A percentile compares a stretch with the other conserved stretches of the same genome.
phyloP scores from a whole-genome alignment of 2,113 vertebrate genomes.

The Callospermophilus lateralis region DNA sequence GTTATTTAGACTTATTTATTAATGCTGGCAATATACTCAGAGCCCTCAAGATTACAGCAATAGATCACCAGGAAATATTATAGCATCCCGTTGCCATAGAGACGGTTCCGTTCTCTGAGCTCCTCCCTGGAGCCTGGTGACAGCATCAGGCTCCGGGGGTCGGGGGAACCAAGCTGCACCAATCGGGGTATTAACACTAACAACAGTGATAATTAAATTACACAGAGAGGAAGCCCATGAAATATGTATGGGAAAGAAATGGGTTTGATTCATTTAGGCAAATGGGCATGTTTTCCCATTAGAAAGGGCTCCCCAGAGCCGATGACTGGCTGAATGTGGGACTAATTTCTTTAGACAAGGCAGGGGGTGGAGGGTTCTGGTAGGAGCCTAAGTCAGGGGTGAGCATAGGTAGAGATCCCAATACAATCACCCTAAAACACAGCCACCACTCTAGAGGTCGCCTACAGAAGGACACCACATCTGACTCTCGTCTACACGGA shows the following conservation, averaged over 20 bases:
- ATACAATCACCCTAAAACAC: background rate
- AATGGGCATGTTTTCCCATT: slow-evolving; percentile 72
- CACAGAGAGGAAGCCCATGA: slow-evolving; percentile 75
- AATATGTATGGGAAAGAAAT: slow-evolving; percentile 79
- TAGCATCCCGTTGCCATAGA: slow-evolving; percentile 62
- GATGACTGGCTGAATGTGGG: background rate
- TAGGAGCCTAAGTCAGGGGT: background rate
- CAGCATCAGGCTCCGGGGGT: slow-evolving; percentile 15
- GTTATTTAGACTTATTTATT: slow-evolving; percentile 76
- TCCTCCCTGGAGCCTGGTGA: background rate
- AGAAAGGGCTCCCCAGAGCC: slow-evolving; percentile 61
- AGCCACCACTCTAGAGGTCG: too few relatives aligned
- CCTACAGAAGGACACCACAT: fast-evolving
- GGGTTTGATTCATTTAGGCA: slow-evolving; percentile 78
- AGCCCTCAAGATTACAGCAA: slow-evolving; percentile 77
- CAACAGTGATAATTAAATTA: slow-evolving; percentile 80
- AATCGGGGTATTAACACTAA: slow-evolving; percentile 68
- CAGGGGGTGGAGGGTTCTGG: background rate
- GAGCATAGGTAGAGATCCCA: background rate
- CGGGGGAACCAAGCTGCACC: background rate
- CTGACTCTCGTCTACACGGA: fast-evolving
- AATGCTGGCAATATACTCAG: slow-evolving; percentile 70
- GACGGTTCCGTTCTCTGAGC: slow-evolving; percentile 10
- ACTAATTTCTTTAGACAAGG: slow-evolving; percentile 46
- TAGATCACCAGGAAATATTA: slow-evolving; percentile 77